phyloP scores from a whole-genome alignment of 2,113 vertebrate genomes.

The Hiodon alosoides region DNA sequence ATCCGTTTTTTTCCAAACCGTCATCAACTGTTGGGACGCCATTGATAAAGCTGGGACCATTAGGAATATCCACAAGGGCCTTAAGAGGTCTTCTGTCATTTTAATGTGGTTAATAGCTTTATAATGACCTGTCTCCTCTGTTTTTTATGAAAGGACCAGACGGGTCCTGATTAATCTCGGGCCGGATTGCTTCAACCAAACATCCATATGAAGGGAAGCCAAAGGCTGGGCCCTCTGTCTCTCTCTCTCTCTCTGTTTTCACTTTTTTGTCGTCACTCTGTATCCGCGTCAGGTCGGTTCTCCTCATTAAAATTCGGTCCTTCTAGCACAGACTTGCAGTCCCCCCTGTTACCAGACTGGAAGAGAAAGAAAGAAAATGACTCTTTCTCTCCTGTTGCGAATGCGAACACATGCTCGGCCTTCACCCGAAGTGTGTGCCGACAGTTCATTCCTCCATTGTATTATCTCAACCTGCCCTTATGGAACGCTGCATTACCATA shows the following conservation, averaged over 20 bases:
- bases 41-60: constrained; percentile 47
- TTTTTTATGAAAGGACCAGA: constrained; percentile 38
- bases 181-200: constrained; percentile 26
- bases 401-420: constrained; percentile 50
- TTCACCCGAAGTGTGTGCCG: constrained; percentile 47
- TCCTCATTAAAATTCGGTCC: constrained; percentile 51
- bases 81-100: constrained; percentile 46
- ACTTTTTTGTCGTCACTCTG: constrained; percentile 9
- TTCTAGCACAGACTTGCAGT: constrained; percentile 20
- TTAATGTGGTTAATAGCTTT: constrained; percentile 45
- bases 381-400: constrained; percentile 61
- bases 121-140: constrained; percentile 37
- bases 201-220: constrained; percentile 33
- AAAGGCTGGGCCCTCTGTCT: constrained; percentile 7
- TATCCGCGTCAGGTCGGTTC: neutral
- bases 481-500: constrained; percentile 43
- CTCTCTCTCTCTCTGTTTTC: constrained; percentile 24
- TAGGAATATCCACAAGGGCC: constrained; percentile 44
- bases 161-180: constrained; percentile 38
- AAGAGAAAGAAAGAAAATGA: constrained; percentile 42
- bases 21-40: constrained; percentile 39
- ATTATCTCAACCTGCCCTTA: constrained; percentile 52
- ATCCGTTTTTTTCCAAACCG: constrained; percentile 28
- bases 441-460: constrained; percentile 56
- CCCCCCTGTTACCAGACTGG: constrained; percentile 22